Base-by-base conservation (phyloP, 2,888 invertebrate genomes). In the Nymphalis c-album region DNA sequence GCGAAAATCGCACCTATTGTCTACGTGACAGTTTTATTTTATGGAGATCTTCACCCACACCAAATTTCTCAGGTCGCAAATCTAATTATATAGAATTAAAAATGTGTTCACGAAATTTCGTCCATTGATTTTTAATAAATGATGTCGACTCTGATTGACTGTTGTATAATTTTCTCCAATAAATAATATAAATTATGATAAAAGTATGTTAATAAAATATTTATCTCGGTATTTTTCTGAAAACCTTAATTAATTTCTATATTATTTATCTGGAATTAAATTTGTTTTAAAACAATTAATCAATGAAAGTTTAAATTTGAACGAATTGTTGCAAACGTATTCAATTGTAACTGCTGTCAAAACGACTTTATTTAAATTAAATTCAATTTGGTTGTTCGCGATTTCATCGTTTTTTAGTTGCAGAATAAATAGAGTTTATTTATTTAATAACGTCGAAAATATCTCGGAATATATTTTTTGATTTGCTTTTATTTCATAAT, bases 1-100 rank as follows among this genome's bases (percentile, higher is more conserved):
- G 82, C 74, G 85, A 85, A 88, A 90, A 90, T 89, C 86, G 88
- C 89, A 88, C 87, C 86, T 88, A 89, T 88, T 89, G 85, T 82
- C 85, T 86, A 89, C 88, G 89, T 89, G 90, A 90, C 85, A 86
- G 80, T 88, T 87, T 88, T 88, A 82, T 83, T 80, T 77, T 70
- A 78, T 73, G 76, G 76, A 80, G 76, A 77, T 72, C 71, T 78
- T 70, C 64, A 67, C 77, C 73, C 77, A 73, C 76, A 77, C 80
- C 77, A 76, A 76, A 74, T 70, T 75, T 71, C 73, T 76, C 77
- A 69, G 69, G 69, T 67, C 69, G 69, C 67, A 71, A 76, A 77
- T 80, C 74, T 76, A 84, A 85, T 82, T 80, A 80, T 76, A 75
- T 70, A 60, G 79, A 79, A 84, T 85, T 80, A 82, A 82, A 84